Percentiles rank a stretch among this genome's conserved stretches.
These are phyloP conservation scores for Drosophila meridiana DNA, from an alignment of 2,888 invertebrate species.

Conservation along the genomic window DNA sequence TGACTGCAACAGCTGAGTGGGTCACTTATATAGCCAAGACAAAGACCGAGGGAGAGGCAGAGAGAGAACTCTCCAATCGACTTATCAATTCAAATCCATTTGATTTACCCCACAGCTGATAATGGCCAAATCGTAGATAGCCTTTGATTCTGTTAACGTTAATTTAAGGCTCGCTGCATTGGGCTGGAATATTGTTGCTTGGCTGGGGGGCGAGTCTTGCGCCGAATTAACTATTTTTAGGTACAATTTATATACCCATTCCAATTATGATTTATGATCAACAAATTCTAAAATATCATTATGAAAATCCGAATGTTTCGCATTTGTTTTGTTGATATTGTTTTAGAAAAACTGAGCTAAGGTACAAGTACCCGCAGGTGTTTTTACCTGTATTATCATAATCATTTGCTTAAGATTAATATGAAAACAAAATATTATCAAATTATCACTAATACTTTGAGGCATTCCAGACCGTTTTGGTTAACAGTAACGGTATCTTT, in stretches of 20 bases:
- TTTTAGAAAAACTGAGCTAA: background rate
- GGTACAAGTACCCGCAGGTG: background rate
- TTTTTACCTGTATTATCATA: background rate
- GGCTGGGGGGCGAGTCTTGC: constrained; percentile 10
- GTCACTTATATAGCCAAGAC: constrained; percentile 37
- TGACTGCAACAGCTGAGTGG: constrained; percentile 1
- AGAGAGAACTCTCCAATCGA: background rate
- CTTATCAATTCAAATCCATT: constrained; percentile 31
- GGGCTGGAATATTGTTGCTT: background rate
- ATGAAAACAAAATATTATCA: background rate
- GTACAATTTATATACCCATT: background rate
- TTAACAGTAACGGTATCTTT: background rate
- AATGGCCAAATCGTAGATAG: constrained; percentile 13
- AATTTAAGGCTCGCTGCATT: constrained; percentile 20
- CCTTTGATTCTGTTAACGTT: background rate
- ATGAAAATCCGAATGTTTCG: background rate
- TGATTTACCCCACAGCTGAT: constrained; percentile 49
- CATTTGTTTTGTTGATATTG: background rate
- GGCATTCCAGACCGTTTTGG: background rate
- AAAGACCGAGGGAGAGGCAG: background rate
- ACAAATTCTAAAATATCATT: background rate
- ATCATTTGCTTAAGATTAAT: background rate
- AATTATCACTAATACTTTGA: background rate
- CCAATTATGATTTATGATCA: background rate
- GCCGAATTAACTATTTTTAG: background rate